Evolutionary conservation across 1,140 invertebrate genomes (phyloP), one percentile per base, ranked within the genome.

Genomic region (Streblospio benedicti): DNA sequence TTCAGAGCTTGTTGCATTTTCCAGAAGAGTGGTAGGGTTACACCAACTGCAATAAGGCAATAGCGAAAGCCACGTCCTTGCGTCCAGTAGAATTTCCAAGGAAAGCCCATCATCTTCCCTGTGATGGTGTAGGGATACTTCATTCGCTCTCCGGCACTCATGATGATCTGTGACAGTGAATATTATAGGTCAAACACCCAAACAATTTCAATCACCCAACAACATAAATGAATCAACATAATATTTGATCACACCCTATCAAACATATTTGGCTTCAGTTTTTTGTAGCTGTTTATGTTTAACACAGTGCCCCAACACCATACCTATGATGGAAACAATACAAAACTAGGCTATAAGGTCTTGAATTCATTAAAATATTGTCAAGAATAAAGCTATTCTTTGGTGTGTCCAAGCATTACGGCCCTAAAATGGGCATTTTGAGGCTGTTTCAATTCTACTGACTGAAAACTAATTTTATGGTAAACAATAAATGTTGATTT

Each of bases 1-100:
- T 67, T 63, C 27, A 63, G n/a, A 60, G 51, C 64, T 47, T 33
- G 53, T 28, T 65, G 59, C 23, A 67, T 65, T 45, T 54, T 60
- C 14, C 51, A 52, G 43, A 65, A 56, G 18, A 67, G 14, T 16
- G 64, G 60, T 14, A 57, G 51, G n/a, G 53, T 49, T 5, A 49
- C 30, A 20, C 59, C 1, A 18, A 63, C 16, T 18, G 61, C 43
- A 45, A 38, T 53, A 1, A 35, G 43, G 18, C 58, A 27, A 31
- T 57, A 67, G 6, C 66, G 47, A n/a, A 65, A 50, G 31, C 60
- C 63, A 25, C 66, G 57, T 12, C 61, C 59, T 23, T 67, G 49
- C 31, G 61, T 62, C 66, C 66, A 67, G 56, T 61, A 62, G 47
- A 51, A 61, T 25, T 61, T 61, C 5, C 32, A 67, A 28, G 66